These are phyloP conservation scores for Mustela nigripes DNA, from an alignment of 2,113 vertebrate genomes.

Conservation along the genomic window DNA sequence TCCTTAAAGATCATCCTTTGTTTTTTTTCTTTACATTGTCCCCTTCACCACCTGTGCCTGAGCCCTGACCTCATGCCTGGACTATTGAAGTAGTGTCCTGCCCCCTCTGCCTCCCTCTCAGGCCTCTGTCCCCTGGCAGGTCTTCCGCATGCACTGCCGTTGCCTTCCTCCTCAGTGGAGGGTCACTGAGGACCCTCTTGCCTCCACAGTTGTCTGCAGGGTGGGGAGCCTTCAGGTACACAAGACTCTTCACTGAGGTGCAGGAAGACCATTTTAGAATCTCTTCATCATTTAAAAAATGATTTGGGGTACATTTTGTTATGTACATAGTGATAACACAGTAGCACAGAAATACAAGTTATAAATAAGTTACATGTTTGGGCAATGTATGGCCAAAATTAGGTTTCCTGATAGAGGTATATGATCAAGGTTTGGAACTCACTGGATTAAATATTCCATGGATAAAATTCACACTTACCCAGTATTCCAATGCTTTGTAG, in stretches of 20 bases:
- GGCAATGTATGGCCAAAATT: background rate
- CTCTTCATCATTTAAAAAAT: background rate
- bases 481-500: background rate
- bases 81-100: background rate
- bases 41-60: background rate
- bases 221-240: background rate
- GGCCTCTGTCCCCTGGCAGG: accelerated
- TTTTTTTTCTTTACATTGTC: background rate
- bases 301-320: background rate
- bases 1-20: background rate
- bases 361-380: constrained; percentile 14
- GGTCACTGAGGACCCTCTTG: background rate
- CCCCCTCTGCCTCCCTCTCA: background rate
- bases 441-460: background rate
- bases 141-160: background rate
- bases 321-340: background rate
- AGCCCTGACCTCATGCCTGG: background rate
- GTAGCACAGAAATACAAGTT: background rate
- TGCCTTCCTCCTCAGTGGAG: background rate
- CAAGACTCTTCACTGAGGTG: background rate
- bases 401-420: background rate
- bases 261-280: background rate
- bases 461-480: background rate
- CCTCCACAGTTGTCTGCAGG: background rate
- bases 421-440: constrained; percentile 12